Base-by-base conservation (phyloP, 2,888 invertebrate genomes). In the Ectobius pallidus region DNA sequence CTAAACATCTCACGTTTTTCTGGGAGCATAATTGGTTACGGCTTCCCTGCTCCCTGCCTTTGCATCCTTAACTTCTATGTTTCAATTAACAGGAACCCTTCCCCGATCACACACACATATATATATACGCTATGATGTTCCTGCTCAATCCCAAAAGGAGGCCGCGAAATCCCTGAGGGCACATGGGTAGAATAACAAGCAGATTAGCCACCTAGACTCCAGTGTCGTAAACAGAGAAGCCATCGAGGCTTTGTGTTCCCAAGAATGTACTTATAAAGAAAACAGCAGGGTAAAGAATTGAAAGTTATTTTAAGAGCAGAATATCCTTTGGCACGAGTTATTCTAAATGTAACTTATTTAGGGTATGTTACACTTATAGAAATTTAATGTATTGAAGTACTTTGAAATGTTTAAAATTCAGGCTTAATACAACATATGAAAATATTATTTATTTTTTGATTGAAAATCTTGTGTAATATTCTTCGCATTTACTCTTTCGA, bases 151-250 rank as follows among this genome's bases (percentile, higher is more conserved):
- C 52, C 65, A 34, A 65, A 69, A 69, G 39, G 61, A 39, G 69
- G 34, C 72, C 58, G 22, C 65, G 39, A 70, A 73, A 70, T 73
- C 73, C 73, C 70, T n/a, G 30, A 42, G 70, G 70, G 42, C 44
- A 55, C 70, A 39, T 11, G 58, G n/a, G 20, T 20, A 62, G 73
- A 73, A 73, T 73, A 70, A 70, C 70, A 73, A 73, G 70, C 69
- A 69, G 73, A 73, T 73, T 73, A 73, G 70, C 49, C 18, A 4
- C 65, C 22, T n/a, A 58, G 58, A 22, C 58, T 30, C 6, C n/a
- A 1, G 30, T 30, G 27, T 30, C 30, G 27, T 30, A 7, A 58
- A 58, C 58, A 58, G 58, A 55, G 55, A 58, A 30, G 58, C 16
- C 30, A 25, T 52, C 52, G 14, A 14, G 14, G 18, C n/a, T 44